Evolutionary conservation across 2,888 invertebrate genomes (phyloP).

Genomic region (Acanthosepion pharaonis): DNA sequence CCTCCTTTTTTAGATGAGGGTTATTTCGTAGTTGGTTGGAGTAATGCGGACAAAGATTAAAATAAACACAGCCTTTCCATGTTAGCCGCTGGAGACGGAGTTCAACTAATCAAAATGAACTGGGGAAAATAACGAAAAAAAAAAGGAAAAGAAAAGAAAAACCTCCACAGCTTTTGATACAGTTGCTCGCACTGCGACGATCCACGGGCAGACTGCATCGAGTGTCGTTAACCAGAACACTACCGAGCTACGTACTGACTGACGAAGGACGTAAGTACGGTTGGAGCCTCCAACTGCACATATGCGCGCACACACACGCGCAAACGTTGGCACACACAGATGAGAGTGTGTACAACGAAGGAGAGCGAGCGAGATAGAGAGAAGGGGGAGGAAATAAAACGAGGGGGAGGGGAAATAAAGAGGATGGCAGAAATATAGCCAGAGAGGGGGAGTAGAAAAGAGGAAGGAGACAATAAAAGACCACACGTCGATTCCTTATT

Average conservation of each 20-base stretch:
- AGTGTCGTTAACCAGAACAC: not conserved
- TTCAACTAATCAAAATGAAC: not conserved
- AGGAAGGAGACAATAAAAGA: too few relatives aligned
- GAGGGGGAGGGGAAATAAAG: not conserved
- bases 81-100: not conserved
- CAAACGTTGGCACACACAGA: not conserved
- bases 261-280: not conserved
- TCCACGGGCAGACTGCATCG: not conserved
- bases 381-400: not conserved
- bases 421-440: not conserved
- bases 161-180: not conserved
- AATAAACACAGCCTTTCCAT: not conserved
- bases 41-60: not conserved
- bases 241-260: slow-evolving; percentile 9
- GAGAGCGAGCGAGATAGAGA: not conserved
- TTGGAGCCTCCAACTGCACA: not conserved
- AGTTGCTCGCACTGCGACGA: not conserved
- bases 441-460: not conserved
- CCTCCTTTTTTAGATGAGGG: too few relatives aligned
- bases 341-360: not conserved
- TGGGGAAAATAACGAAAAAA: not conserved
- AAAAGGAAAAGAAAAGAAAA: too few relatives aligned
- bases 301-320: not conserved
- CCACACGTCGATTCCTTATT: too few relatives aligned
- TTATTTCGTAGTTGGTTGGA: not conserved